Conservation (phyloP, 35 echinoderm and acorn worm genomes). For the Lytechinus variegatus region DNA sequence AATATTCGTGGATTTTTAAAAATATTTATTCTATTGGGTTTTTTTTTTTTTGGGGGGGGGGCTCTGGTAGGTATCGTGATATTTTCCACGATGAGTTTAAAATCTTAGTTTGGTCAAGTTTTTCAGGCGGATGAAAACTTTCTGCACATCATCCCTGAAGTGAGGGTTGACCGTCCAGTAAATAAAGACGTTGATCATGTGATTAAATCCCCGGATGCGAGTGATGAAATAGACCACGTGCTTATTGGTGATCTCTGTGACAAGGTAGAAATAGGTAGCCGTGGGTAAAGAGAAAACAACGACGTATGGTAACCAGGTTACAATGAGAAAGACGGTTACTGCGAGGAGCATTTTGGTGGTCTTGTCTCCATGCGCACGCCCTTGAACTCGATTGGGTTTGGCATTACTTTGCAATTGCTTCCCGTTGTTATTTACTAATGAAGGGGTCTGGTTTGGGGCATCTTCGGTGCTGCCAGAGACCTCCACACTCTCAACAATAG, state of each 20-base stretch:
- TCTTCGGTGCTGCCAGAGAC: background rate
- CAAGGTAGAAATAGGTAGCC: background rate
- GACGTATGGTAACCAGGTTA: background rate
- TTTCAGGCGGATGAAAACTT: background rate
- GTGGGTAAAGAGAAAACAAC: background rate
- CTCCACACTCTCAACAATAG: background rate
- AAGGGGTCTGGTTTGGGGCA: background rate
- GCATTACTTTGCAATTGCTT: background rate
- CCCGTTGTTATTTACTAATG: background rate
- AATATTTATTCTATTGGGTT: no score
- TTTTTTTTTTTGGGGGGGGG: no score
- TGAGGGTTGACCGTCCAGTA: background rate
- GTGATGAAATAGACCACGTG: background rate
- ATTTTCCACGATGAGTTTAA: no score
- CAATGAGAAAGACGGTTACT: background rate
- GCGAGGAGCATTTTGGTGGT: constrained; percentile 17
- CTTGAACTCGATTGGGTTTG: background rate
- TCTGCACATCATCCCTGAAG: background rate
- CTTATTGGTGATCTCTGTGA: background rate
- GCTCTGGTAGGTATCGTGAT: no score
- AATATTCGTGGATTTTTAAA: no score
- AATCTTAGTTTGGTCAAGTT: background rate
- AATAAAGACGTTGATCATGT: constrained; percentile 26
- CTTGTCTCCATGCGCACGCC: background rate
- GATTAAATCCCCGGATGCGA: background rate